Conservation (phyloP, 2,888 invertebrate genomes). For the Creontiades dilutus region DNA sequence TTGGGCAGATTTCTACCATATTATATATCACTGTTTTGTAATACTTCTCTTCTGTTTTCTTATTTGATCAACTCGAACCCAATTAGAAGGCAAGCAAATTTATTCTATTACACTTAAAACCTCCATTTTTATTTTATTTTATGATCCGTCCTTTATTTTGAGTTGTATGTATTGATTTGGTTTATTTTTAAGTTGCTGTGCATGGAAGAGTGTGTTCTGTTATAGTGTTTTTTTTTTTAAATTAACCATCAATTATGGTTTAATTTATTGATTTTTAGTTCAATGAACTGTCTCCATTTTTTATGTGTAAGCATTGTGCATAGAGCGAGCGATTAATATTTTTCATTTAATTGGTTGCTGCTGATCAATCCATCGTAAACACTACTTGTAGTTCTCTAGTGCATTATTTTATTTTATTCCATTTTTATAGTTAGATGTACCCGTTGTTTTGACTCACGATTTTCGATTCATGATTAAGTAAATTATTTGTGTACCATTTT, state of each 20-base stretch:
- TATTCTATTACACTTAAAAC: slow-evolving; percentile 55
- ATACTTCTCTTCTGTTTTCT: slow-evolving; percentile 42
- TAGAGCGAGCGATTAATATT: slow-evolving; percentile 48
- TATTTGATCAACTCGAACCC: slow-evolving; percentile 44
- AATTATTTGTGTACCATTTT: slow-evolving; percentile 4
- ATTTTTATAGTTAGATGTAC: neutral
- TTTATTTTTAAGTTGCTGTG: slow-evolving; percentile 71
- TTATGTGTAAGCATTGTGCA: slow-evolving; percentile 61
- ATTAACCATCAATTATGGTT: slow-evolving; percentile 21
- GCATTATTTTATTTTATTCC: neutral
- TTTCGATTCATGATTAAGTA: neutral
- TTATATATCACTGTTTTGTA: slow-evolving; percentile 48
- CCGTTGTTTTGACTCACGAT: slow-evolving; percentile 19
- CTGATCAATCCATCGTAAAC: slow-evolving; percentile 19
- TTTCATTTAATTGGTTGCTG: slow-evolving; percentile 53
- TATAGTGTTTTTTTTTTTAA: slow-evolving; percentile 45
- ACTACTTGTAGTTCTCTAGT: slow-evolving; percentile 27
- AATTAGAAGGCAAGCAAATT: slow-evolving; percentile 61
- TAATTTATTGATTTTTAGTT: slow-evolving; percentile 14
- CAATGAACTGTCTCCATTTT: slow-evolving; percentile 35
- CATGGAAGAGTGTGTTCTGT: slow-evolving; percentile 73
- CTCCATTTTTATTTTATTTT: slow-evolving; percentile 45
- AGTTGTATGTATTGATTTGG: slow-evolving; percentile 62
- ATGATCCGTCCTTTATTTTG: slow-evolving; percentile 62
- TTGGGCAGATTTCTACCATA: slow-evolving; percentile 49